Evolutionary conservation across 1,140 invertebrate species (phyloP), one percentile per base, ranked within the genome.

Genomic region (Halesus radiatus): DNA sequence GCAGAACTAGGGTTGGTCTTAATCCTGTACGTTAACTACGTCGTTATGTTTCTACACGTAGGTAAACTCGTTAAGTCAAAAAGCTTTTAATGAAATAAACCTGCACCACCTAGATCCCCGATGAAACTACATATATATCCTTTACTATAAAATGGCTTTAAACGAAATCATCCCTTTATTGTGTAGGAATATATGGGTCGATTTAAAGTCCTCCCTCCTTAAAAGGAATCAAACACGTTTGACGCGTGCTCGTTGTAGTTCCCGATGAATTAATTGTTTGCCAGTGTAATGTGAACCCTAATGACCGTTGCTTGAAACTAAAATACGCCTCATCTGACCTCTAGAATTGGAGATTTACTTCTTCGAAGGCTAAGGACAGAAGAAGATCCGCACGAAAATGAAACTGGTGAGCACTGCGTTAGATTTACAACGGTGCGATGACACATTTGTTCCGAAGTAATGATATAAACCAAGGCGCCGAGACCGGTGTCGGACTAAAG

Each of bases 131-230:
- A 52, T 45, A 7, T 70, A 70, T 45, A 7, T 52, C 32, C 22
- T 52, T 70, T 18, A 50, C 66, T 70, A 50, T 70, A 70, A 70
- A 70, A 70, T 70, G 45, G 37, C 66, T 70, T 70, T 52, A 70
- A 45, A 70, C 6, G 66, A 52, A 70, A 70, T 70, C 45, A 37
- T n/a, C n/a, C 20, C 52, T 70, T 70, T 70, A 70, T 70, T n/a
- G 66, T 68, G 64, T 32, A 3, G 45, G 20, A 50, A 70, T 70
- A 45, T 70, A 37, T 6, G 18, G 16, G n/a, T n/a, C 37, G 8
- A 70, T 70, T 20, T 1, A n/a, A 64, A 64, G 23, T 23, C 60
- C 5, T 23, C 29, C 60, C 2, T 23, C 29, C 60, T 3, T 64
- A 64, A 23, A 16, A 23, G 60, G 15, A 45, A 70, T 20, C 66